A percentile compares a stretch with the other conserved stretches of the same genome.
Evolutionary conservation across 2,888 invertebrate species (phyloP).

Genomic region (Eulithis testata): DNA sequence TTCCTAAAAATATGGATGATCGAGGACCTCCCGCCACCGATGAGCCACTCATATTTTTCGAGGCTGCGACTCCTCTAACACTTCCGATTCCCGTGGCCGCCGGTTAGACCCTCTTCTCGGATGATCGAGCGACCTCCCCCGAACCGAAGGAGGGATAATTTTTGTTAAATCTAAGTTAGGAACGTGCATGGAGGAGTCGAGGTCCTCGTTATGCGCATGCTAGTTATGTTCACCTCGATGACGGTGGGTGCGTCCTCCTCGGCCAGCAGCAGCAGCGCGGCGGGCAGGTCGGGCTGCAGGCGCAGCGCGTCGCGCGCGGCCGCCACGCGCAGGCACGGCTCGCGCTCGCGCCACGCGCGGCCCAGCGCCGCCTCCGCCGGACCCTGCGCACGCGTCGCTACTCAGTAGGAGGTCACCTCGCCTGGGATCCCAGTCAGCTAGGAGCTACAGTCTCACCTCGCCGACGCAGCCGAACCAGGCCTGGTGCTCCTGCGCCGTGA

Average conservation of each 20-base stretch:
- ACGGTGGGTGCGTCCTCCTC: slow-evolving; percentile 98
- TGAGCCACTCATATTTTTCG: no score
- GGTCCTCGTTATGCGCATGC: not conserved
- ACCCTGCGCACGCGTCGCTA: slow-evolving; percentile 90
- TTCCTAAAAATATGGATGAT: no score
- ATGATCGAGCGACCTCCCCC: no score
- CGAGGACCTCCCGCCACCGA: no score
- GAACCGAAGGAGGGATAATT: not conserved
- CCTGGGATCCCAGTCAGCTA: slow-evolving; percentile 91
- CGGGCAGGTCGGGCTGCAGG: slow-evolving; percentile 95
- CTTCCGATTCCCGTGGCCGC: no score
- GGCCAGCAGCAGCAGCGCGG: slow-evolving; percentile 96
- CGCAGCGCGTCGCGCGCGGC: slow-evolving; percentile 93
- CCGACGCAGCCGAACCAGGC: slow-evolving; percentile 65
- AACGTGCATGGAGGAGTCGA: no score
- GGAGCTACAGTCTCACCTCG: slow-evolving; percentile 44
- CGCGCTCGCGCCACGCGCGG: slow-evolving; percentile 95
- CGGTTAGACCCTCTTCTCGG: no score
- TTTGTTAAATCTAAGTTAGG: no score
- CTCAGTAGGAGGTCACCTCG: not conserved
- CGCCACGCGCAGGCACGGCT: slow-evolving; percentile 94
- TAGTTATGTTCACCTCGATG: slow-evolving; percentile 86
- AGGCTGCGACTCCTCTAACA: no score
- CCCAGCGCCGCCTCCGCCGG: slow-evolving; percentile 94
- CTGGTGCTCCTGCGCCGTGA: slow-evolving; percentile 99